phyloP scores from a whole-genome alignment of 2,888 invertebrate genomes.

The Drosophila peninsularis region DNA sequence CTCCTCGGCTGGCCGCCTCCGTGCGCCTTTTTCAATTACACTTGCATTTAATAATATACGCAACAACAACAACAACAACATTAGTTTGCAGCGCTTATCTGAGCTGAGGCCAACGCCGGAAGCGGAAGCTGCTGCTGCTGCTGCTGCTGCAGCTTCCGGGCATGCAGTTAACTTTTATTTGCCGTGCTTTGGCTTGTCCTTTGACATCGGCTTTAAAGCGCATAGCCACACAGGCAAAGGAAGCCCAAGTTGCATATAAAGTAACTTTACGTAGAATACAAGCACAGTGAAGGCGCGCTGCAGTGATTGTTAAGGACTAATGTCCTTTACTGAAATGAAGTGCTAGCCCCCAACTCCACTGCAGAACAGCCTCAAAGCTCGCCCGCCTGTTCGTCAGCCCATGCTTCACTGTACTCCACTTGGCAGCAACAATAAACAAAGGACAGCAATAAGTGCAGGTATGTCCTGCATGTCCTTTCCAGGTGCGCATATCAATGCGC shows the following conservation, averaged over 20 bases:
- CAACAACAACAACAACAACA: conserved; percentile 20
- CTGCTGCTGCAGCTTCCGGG: conserved; percentile 21
- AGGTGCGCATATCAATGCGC: conserved; percentile 30
- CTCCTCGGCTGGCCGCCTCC: conserved; percentile 27
- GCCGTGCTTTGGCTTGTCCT: conserved; percentile 14
- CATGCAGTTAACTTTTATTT: conserved; percentile 44
- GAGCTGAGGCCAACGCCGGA: conserved; percentile 22
- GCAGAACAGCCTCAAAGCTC: no score
- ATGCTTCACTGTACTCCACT: conserved; percentile 3
- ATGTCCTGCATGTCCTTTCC: conserved; percentile 16
- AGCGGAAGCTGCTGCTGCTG: conserved; percentile 36
- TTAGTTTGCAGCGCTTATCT: conserved; percentile 40
- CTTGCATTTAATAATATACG: conserved; percentile 58
- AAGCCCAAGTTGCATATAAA: not conserved
- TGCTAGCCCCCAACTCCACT: no score
- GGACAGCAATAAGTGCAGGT: conserved; percentile 15
- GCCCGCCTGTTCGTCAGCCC: no score
- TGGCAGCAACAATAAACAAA: not conserved
- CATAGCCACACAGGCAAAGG: conserved; percentile 10
- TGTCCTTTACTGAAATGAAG: no score
- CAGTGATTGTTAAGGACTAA: no score
- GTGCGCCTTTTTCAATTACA: conserved; percentile 71
- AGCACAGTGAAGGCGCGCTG: not conserved
- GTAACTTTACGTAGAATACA: not conserved
- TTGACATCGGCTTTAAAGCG: conserved; percentile 13